These are phyloP conservation scores for Hippocampus kuda DNA, from an alignment of 2,797 vertebrate genomes.

Conservation along the genomic window DNA sequence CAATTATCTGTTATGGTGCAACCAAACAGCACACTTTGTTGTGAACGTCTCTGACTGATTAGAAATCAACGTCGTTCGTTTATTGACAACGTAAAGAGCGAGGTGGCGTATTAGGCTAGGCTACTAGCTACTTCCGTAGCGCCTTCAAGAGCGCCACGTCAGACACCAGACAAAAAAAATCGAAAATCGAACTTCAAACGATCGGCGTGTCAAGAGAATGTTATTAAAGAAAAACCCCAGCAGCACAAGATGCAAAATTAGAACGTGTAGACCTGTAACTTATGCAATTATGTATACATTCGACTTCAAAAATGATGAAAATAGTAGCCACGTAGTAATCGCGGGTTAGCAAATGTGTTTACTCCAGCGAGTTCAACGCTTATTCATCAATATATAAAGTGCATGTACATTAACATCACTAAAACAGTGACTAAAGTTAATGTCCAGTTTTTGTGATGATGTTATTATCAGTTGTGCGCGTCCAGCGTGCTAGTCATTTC, in stretches of 20 bases:
- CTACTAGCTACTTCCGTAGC: conserved; percentile 47
- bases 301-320: background rate
- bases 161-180: conserved; percentile 51
- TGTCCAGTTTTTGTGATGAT: background rate
- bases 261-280: background rate
- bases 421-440: background rate
- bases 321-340: background rate
- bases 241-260: background rate
- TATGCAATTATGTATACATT: background rate
- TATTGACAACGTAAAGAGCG: background rate
- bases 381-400: background rate
- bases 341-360: background rate
- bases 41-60: background rate
- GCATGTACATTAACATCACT: background rate
- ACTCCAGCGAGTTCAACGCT: background rate
- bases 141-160: conserved; percentile 60
- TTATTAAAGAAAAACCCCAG: background rate
- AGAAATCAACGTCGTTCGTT: background rate
- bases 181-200: conserved; percentile 24
- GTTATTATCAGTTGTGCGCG: background rate
- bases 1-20: background rate
- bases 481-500: background rate
- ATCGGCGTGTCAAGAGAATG: background rate
- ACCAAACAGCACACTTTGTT: background rate
- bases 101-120: background rate